Evolutionary conservation across 2,797 vertebrate genomes (phyloP), one percentile per base, ranked within the genome.

Genomic region (Schizopygopsis pylzovi): DNA sequence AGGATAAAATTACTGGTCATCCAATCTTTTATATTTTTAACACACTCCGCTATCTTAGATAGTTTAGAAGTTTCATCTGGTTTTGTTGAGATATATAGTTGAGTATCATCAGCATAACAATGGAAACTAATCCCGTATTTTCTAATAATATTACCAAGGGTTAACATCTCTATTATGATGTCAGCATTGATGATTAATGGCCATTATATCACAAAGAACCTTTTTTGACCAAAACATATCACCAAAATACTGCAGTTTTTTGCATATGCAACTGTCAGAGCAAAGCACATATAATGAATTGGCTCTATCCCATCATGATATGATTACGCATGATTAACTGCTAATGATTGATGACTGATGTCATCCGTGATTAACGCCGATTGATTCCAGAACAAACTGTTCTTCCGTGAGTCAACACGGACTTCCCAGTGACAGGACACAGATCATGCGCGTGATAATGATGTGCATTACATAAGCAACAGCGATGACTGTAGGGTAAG

Each of bases 381-480:
- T 41, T 77, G 47, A 63, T 41, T 83, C 43, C 75, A 39, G 43
- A 43, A 43, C 59, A 54, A 12, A 16, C 11, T 37, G 28, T 47
- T 33, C 13, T 12, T 75, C 16, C 6, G 20, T 85, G 76, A 79
- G 63, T 85, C 76, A 79, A 59, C 41, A 47, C 56, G 63, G 75
- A 85, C 72, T 67, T 85, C 77, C 76, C 76, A 45, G 6, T 85
- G 63, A 37, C 49, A 43, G 63, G 63, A 84, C 75, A 16, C 63
- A 70, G 65, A 59, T 85, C 47, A 25, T 67, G 81, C 25, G 15
- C 9, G 4, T 33, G 71, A 77, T 83, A 67, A 77, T 54, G n/a
- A 77, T 41, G 37, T 47, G 76, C 39, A n/a, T 85, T 85, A 79
- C 76, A 56, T 39, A 85, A 85, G 75, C 22, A 54, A n/a, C 41